Conservation (phyloP, 2,888 invertebrate genomes). For the Limnephilus marmoratus region DNA sequence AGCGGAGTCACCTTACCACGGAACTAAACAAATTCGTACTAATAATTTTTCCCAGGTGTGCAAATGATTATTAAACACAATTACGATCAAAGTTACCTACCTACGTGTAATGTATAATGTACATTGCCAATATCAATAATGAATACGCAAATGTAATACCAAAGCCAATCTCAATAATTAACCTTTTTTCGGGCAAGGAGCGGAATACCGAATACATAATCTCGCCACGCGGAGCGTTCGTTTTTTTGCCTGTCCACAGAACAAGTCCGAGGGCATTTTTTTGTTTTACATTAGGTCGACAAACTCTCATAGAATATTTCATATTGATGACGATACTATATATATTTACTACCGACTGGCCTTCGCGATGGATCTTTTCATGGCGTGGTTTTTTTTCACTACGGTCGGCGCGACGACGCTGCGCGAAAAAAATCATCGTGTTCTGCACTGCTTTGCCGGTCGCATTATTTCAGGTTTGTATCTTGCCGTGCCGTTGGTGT, state of each 20-base stretch:
- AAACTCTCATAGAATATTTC: slow-evolving; percentile 54
- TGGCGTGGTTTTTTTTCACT: slow-evolving; percentile 31
- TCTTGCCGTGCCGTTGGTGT: slow-evolving; percentile 30
- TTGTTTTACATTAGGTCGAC: slow-evolving; percentile 48
- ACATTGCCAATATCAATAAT: slow-evolving; percentile 34
- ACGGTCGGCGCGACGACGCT: not conserved
- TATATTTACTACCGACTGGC: slow-evolving; percentile 23
- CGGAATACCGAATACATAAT: not conserved
- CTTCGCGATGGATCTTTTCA: slow-evolving; percentile 46
- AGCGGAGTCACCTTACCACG: too few species aligned
- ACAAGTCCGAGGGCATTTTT: slow-evolving; percentile 46
- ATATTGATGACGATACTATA: slow-evolving; percentile 43
- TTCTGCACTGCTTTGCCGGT: not conserved
- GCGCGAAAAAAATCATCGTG: not conserved
- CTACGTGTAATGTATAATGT: not conserved
- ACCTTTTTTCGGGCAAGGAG: slow-evolving; percentile 25
- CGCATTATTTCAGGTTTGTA: slow-evolving; percentile 22
- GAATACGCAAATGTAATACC: slow-evolving; percentile 23
- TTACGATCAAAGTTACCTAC: not conserved
- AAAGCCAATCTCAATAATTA: slow-evolving; percentile 29
- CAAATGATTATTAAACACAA: not conserved
- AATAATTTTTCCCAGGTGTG: not conserved
- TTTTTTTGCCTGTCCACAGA: slow-evolving; percentile 26
- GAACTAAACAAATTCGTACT: too few species aligned
- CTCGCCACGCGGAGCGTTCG: not conserved